Conservation (phyloP, 2,797 vertebrate species). For the Acanthurus lineatus region DNA sequence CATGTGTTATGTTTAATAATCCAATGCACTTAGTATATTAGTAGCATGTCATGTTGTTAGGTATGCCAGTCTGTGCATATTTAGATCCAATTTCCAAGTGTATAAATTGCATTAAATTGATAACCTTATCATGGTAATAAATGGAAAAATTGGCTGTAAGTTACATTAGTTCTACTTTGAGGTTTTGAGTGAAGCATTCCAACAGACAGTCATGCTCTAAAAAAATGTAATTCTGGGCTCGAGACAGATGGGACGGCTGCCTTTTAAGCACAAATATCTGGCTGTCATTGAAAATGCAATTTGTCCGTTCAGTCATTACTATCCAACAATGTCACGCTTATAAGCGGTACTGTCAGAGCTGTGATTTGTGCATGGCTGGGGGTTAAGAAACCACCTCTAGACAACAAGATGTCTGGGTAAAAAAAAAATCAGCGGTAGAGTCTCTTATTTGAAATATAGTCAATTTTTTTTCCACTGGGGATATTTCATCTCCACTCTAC, state of each 20-base stretch:
- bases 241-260: conserved; percentile 43
- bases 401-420: conserved; percentile 35
- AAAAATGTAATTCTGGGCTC: conserved; percentile 11
- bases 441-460: conserved; percentile 56
- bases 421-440: conserved; percentile 35
- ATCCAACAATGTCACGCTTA: conserved; percentile 28
- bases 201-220: background rate
- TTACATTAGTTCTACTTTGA: conserved; percentile 14
- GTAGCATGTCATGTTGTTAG: conserved; percentile 41
- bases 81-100: background rate
- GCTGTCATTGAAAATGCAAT: conserved; percentile 44
- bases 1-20: conserved; percentile 30
- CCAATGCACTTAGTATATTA: conserved; percentile 18
- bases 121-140: conserved; percentile 19
- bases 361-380: conserved; percentile 47
- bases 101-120: conserved; percentile 30
- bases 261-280: conserved; percentile 38
- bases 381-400: conserved; percentile 50
- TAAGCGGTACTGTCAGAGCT: conserved; percentile 27
- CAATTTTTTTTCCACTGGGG: background rate
- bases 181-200: conserved; percentile 5
- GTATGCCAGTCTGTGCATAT: conserved; percentile 29
- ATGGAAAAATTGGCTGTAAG: conserved; percentile 2
- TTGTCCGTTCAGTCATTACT: conserved; percentile 43
- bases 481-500: conserved; percentile 18